Conservation (phyloP, 1,140 invertebrate genomes). For the Branchinecta lindahli region DNA sequence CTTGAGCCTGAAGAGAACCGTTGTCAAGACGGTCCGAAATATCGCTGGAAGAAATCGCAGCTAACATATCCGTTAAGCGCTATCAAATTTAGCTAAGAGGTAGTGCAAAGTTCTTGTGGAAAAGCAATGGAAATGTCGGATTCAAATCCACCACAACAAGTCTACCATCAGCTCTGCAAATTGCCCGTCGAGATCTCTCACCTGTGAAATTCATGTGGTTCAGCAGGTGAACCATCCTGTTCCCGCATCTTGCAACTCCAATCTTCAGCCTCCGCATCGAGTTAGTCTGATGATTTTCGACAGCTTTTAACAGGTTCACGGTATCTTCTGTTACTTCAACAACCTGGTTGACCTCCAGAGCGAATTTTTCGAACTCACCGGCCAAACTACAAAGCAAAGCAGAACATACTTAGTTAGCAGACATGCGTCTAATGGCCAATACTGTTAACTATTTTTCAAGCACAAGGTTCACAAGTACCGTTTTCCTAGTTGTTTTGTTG, state of each 20-base stretch:
- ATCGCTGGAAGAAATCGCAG: no score
- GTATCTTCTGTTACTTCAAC: background rate
- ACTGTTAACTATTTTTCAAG: background rate
- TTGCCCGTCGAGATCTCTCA: background rate
- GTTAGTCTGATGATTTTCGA: background rate
- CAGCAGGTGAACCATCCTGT: background rate
- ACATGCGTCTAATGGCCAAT: background rate
- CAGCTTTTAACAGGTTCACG: background rate
- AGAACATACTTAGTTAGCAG: background rate
- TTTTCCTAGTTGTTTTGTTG: no score
- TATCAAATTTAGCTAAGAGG: no score
- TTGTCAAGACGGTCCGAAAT: no score
- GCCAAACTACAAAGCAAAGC: background rate
- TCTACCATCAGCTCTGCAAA: no score
- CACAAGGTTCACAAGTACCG: no score
- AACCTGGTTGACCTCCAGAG: background rate
- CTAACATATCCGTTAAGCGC: no score
- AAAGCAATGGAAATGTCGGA: no score
- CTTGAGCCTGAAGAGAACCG: no score
- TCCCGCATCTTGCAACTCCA: background rate
- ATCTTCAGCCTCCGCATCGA: background rate
- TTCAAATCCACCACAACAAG: no score
- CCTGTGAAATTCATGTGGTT: conserved; percentile 6
- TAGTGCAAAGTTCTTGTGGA: no score
- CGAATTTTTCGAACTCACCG: background rate